phyloP scores from a whole-genome alignment of 2,888 invertebrate species.

The Imbricaverruca yamaguchii region DNA sequence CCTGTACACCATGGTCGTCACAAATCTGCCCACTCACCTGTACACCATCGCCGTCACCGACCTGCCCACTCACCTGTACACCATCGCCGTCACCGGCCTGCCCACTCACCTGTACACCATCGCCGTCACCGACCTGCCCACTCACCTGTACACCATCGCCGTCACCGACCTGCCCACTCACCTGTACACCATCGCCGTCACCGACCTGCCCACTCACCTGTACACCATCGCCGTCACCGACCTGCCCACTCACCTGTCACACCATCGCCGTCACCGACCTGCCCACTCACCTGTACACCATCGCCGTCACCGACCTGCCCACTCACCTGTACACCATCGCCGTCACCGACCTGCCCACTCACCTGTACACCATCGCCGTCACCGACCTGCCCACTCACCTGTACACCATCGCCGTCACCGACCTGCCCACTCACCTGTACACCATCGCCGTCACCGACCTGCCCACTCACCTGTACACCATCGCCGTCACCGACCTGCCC shows the following conservation, averaged over 20 bases:
- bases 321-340: constrained; percentile 90
- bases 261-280: constrained; percentile 60
- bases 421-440: constrained; percentile 62
- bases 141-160: constrained; percentile 90
- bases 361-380: constrained; percentile 87
- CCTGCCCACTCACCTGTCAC: constrained; percentile 64
- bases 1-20: constrained; percentile 77
- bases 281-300: constrained; percentile 78
- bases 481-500: constrained; percentile 48
- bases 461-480: constrained; percentile 78
- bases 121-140: constrained; percentile 45
- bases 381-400: constrained; percentile 52
- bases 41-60: constrained; percentile 70
- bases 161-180: constrained; percentile 42
- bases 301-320: constrained; percentile 47
- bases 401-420: constrained; percentile 71
- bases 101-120: constrained; percentile 80
- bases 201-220: constrained; percentile 53
- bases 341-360: constrained; percentile 38
- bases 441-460: constrained; percentile 60
- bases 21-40: constrained; percentile 53
- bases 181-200: constrained; percentile 83
- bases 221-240: constrained; percentile 70
- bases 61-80: constrained; percentile 68
- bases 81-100: constrained; percentile 55